These are phyloP conservation scores for Syrista parreyssii DNA, from an alignment of 2,888 invertebrate genomes.

Conservation along the genomic window DNA sequence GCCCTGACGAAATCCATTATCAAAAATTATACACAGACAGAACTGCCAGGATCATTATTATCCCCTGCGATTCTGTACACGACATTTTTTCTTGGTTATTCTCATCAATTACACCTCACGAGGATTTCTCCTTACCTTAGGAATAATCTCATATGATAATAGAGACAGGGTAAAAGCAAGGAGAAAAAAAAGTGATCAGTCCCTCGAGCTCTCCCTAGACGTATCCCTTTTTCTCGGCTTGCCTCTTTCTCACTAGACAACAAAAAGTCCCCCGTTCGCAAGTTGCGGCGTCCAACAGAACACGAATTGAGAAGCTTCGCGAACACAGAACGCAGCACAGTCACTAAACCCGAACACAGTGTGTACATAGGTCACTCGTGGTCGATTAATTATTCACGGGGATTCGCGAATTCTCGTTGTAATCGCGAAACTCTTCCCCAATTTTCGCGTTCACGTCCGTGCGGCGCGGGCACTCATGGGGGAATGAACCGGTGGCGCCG, in stretches of 20 bases:
- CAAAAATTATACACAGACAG: background rate
- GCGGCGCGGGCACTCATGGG: conserved; percentile 55
- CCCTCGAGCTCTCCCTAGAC: background rate
- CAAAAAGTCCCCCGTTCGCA: background rate
- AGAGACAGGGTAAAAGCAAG: background rate
- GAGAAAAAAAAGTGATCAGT: background rate
- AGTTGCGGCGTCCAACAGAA: background rate
- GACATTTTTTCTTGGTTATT: background rate
- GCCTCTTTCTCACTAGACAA: background rate
- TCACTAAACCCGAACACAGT: background rate
- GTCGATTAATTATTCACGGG: background rate
- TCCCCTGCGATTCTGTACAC: background rate
- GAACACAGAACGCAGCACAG: background rate
- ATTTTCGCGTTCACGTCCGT: conserved; percentile 41
- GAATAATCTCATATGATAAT: background rate
- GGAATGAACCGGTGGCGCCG: conserved; percentile 60
- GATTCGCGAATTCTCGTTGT: background rate
- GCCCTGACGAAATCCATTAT: too few species aligned
- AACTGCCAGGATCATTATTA: background rate
- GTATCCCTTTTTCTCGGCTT: background rate
- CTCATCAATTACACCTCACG: background rate
- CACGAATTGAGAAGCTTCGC: background rate
- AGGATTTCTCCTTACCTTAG: background rate
- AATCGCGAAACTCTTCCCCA: conserved; percentile 13
- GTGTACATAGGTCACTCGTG: background rate